Base-by-base conservation (phyloP, 2,797 vertebrate genomes). In the Parambassis ranga region DNA sequence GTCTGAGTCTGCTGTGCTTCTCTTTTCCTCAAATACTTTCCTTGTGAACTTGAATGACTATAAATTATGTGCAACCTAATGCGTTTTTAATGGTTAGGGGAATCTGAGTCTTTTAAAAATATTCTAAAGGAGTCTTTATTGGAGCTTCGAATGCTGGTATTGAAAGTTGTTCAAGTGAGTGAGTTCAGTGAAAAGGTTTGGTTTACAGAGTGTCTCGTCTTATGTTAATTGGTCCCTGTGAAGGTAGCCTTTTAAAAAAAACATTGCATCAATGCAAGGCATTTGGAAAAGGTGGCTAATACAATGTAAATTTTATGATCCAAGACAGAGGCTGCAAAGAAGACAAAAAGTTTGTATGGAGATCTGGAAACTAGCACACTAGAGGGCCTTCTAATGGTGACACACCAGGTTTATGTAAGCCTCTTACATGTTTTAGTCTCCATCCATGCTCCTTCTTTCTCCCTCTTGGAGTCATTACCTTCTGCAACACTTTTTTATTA, bases 161-260 rank as follows among this genome's bases (percentile, higher is more conserved):
- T 48, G 24, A 72, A 67, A 62, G 53, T 48, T 65, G 59, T 42
- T 62, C 11, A 65, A 60, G 46, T 66, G 27, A 22, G 20, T 39
- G 68, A 56, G 65, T 60, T 67, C 16, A 74, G 13, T 27, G 39
- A 32, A 32, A 36, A 61, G 22, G 72, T 83, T 68, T 39, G 43
- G 47, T 71, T 68, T 55, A 53, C 37, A 62, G 51, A 64, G 37
- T 47, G 22, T 19, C 20, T 79, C 41, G 69, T 81, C 37, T 82
- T 39, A 66, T 71, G 38, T 71, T 84, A 87, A 85, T 69, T 85
- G 55, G 75, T 87, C 79, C 53, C 66, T 64, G 26, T 58, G 68
- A 82, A 76, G 52, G 38, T 57, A 43, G 62, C 20, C 1, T 47
- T 81, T 56, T n/a, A 59, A 35, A 62, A n/a, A n/a, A 71, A 64